Conservation (phyloP, 1,140 invertebrate species). For the Drosophila trapezifrons region DNA sequence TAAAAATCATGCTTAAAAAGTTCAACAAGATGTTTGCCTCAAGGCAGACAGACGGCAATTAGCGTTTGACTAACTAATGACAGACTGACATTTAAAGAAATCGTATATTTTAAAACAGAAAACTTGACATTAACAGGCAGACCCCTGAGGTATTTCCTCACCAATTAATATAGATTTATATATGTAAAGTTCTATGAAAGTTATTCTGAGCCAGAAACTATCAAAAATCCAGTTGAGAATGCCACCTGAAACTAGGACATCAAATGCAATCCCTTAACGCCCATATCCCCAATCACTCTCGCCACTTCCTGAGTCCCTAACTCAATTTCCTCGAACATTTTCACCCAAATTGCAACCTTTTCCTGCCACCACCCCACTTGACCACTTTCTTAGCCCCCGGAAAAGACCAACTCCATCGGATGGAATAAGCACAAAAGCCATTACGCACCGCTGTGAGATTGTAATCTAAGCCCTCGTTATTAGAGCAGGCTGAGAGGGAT, state of each 20-base stretch:
- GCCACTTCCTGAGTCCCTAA: not conserved
- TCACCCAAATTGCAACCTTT: slow-evolving; percentile 25
- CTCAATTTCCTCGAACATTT: slow-evolving; percentile 16
- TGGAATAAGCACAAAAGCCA: slow-evolving; percentile 51
- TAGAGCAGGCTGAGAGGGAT: slow-evolving; percentile 74
- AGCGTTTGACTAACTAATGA: slow-evolving; percentile 10
- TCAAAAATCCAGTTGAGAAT: not conserved
- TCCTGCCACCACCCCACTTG: slow-evolving; percentile 17
- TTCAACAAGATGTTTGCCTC: not conserved
- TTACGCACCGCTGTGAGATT: slow-evolving; percentile 78
- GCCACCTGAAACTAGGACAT: slow-evolving; percentile 8
- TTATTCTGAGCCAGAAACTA: not conserved
- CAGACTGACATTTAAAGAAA: slow-evolving; percentile 19
- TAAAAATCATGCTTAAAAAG: not conserved
- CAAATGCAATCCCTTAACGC: not conserved
- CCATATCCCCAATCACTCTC: slow-evolving; percentile 1
- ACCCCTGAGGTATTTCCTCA: not conserved
- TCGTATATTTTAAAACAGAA: slow-evolving; percentile 6
- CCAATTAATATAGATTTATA: not conserved
- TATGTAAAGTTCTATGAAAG: not conserved
- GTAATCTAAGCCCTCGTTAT: slow-evolving; percentile 79
- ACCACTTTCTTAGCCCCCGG: slow-evolving; percentile 6
- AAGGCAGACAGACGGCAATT: slow-evolving; percentile 11
- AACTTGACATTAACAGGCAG: slow-evolving; percentile 11
- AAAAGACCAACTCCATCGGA: slow-evolving; percentile 7